These are phyloP conservation scores for Hermetia illucens DNA, from an alignment of 1,140 invertebrate species.

Conservation along the genomic window DNA sequence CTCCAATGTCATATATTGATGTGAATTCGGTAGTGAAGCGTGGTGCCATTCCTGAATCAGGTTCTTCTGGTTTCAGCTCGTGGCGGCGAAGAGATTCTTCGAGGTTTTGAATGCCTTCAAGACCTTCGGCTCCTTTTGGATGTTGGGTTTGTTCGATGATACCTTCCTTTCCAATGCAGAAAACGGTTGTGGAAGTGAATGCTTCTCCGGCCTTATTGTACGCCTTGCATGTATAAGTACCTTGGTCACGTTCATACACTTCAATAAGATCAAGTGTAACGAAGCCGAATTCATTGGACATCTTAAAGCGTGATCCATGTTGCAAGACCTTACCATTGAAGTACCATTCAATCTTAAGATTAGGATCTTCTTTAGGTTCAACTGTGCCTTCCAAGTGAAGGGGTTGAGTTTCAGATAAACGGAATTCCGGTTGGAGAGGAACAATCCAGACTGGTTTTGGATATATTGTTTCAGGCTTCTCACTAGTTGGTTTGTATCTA, in stretches of 20 bases:
- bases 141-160: slow-evolving; percentile 81
- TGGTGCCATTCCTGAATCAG: slow-evolving; percentile 66
- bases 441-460: slow-evolving; percentile 79
- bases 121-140: slow-evolving; percentile 80
- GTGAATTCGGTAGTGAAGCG: slow-evolving; percentile 78
- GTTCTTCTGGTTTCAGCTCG: slow-evolving; percentile 47
- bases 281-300: slow-evolving; percentile 84
- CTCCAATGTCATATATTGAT: slow-evolving; percentile 63
- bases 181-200: slow-evolving; percentile 79
- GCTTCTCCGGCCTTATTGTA: slow-evolving; percentile 78
- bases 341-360: slow-evolving; percentile 88
- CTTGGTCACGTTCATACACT: slow-evolving; percentile 84
- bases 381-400: slow-evolving; percentile 87
- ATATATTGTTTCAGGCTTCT: slow-evolving; percentile 57
- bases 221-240: slow-evolving; percentile 84
- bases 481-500: slow-evolving; percentile 48
- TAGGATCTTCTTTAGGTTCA: slow-evolving; percentile 92
- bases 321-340: slow-evolving; percentile 80
- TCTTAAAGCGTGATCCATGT: slow-evolving; percentile 72
- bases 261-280: slow-evolving; percentile 80
- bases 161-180: slow-evolving; percentile 64
- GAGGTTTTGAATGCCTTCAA: slow-evolving; percentile 79
- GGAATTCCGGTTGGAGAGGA: slow-evolving; percentile 65
- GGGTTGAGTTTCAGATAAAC: slow-evolving; percentile 77
- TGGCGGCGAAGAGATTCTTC: slow-evolving; percentile 70